Conservation (phyloP, 2,797 vertebrate genomes). For the Cottoperca gobio region DNA sequence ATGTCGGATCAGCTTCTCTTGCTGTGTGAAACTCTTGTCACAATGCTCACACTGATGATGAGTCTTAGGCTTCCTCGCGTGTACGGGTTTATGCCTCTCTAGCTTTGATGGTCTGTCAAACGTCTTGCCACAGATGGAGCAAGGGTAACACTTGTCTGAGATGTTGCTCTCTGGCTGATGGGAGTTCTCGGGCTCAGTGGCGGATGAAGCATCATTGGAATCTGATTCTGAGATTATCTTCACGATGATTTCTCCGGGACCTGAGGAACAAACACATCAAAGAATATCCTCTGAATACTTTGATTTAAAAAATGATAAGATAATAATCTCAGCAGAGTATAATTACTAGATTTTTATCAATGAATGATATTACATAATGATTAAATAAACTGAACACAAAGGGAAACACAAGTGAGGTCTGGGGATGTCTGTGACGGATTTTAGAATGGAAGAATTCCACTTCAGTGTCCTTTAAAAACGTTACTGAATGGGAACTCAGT, state of each 20-base stretch:
- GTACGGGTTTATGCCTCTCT: conserved; percentile 70
- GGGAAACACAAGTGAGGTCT: not conserved
- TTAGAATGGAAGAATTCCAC: rapidly evolving
- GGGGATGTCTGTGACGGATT: not conserved
- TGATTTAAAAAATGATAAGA: not conserved
- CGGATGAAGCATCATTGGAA: conserved; percentile 30
- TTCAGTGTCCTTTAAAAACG: not conserved
- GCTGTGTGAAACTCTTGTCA: conserved; percentile 66
- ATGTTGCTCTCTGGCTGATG: conserved; percentile 13
- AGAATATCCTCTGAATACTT: not conserved
- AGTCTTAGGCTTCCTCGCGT: conserved; percentile 53
- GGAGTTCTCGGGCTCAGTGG: conserved; percentile 28
- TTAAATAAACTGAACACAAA: not conserved
- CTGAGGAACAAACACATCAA: conserved; percentile 43
- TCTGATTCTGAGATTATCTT: conserved; percentile 58
- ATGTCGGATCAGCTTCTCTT: conserved; percentile 69
- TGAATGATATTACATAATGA: not conserved
- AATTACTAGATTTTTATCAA: not conserved
- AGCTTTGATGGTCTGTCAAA: conserved; percentile 75
- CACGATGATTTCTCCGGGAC: conserved; percentile 32
- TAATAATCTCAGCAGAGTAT: not conserved
- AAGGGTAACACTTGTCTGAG: conserved; percentile 61
- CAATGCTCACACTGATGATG: conserved; percentile 65
- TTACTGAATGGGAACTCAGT: not conserved
- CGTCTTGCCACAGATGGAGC: conserved; percentile 67